Percentiles rank a stretch among this genome's conserved stretches.
Conservation (phyloP, 2,888 invertebrate genomes). For the Tenthredo distinguenda region DNA sequence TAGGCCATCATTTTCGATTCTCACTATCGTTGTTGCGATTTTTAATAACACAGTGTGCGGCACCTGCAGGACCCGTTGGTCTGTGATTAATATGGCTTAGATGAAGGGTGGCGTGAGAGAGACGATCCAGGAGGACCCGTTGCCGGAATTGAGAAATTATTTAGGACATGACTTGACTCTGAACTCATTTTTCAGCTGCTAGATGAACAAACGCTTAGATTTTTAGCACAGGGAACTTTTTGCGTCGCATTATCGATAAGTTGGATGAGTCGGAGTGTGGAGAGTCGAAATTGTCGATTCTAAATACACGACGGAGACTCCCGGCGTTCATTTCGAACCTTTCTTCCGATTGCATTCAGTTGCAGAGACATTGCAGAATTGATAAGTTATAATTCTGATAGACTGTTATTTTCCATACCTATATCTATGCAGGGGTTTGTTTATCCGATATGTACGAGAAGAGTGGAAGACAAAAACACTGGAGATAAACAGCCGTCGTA, state of each 20-base stretch:
- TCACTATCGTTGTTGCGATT: not conserved
- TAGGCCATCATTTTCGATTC: not conserved
- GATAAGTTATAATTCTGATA: not conserved
- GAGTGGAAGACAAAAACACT: not conserved
- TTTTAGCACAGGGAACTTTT: not conserved
- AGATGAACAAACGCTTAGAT: not conserved
- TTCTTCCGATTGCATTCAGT: not conserved
- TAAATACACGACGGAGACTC: not conserved
- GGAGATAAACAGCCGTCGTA: not conserved
- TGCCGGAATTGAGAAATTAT: not conserved
- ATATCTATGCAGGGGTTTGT: not conserved
- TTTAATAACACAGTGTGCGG: not conserved
- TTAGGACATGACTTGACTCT: not conserved
- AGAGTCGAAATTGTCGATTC: not conserved
- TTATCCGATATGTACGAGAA: not conserved
- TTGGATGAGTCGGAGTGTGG: not conserved
- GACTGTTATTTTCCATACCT: not conserved
- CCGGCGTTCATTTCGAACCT: not conserved
- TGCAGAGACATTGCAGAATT: not conserved
- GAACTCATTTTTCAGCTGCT: not conserved
- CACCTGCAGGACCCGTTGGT: not conserved
- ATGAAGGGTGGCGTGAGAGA: not conserved
- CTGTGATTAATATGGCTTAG: constrained; percentile 16
- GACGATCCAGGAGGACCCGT: not conserved
- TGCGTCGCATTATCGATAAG: not conserved